These are phyloP conservation scores for Acromyrmex echinatior DNA, from an alignment of 1,140 invertebrate genomes.

Conservation along the genomic window DNA sequence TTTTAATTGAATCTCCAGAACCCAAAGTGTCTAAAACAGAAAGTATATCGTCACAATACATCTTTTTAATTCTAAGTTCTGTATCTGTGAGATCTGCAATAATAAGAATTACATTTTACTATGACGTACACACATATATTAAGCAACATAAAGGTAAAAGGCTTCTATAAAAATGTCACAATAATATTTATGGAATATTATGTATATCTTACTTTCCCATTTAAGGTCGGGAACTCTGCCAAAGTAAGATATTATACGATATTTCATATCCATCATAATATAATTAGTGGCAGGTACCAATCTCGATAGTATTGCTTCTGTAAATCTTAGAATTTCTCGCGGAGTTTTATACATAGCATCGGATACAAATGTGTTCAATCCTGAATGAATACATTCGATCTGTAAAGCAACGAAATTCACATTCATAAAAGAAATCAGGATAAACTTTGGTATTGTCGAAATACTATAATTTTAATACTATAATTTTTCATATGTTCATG, in stretches of 20 bases:
- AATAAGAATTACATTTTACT: conserved; percentile 16
- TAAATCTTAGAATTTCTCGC: conserved; percentile 72
- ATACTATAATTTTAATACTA: neutral
- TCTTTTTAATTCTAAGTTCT: conserved; percentile 78
- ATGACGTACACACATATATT: neutral
- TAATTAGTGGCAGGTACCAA: conserved; percentile 79
- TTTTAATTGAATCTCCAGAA: conserved; percentile 81
- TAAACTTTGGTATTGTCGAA: neutral
- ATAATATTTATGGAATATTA: neutral
- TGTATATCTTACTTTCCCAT: conserved; percentile 76
- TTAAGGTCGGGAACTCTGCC: conserved; percentile 72
- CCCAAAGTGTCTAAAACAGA: conserved; percentile 73
- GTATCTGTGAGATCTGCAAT: conserved; percentile 79
- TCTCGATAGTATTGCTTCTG: conserved; percentile 72
- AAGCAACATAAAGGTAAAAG: neutral
- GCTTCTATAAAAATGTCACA: neutral
- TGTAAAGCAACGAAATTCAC: conserved; percentile 52
- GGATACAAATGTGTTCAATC: conserved; percentile 69
- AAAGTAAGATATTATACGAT: conserved; percentile 79
- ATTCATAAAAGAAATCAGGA: conserved; percentile 31
- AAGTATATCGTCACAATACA: conserved; percentile 80
- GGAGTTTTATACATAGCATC: conserved; percentile 71
- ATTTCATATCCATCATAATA: conserved; percentile 78
- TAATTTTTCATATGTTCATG: neutral
- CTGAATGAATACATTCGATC: conserved; percentile 78